Conservation (phyloP, 1,140 invertebrate species). For the Platorchestia sp. region DNA sequence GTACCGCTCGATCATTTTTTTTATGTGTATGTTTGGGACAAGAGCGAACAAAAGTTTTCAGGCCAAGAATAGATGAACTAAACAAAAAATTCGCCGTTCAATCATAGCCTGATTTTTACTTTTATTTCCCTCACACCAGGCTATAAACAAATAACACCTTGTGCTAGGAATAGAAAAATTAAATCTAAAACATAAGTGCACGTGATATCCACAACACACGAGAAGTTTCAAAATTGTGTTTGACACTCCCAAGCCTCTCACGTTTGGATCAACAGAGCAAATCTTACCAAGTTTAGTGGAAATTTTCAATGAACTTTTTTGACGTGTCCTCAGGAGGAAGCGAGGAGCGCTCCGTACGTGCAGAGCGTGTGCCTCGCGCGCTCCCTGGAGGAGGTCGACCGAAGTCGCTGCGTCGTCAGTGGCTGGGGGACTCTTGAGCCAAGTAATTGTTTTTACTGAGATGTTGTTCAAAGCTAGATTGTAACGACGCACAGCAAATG, state of each 20-base stretch:
- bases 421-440: neutral
- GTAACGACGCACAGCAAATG: too few species aligned
- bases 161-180: neutral
- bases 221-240: neutral
- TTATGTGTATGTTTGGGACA: too few species aligned
- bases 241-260: neutral
- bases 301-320: neutral
- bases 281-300: neutral
- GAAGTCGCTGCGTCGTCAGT: conserved; percentile 25
- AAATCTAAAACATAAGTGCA: neutral
- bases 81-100: too few species aligned
- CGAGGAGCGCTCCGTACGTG: neutral
- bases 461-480: neutral
- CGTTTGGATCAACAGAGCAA: too few species aligned
- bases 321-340: neutral
- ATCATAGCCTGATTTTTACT: too few species aligned
- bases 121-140: too few species aligned
- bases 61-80: too few species aligned
- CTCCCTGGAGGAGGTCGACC: conserved; percentile 3
- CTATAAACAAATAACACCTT: neutral
- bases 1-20: too few species aligned
- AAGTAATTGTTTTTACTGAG: neutral
- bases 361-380: conserved; percentile 43
- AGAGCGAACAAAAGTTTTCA: too few species aligned
- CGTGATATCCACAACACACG: neutral